These are phyloP conservation scores for Platerodrilus igneus DNA, from an alignment of 2,888 invertebrate genomes.

Conservation along the genomic window DNA sequence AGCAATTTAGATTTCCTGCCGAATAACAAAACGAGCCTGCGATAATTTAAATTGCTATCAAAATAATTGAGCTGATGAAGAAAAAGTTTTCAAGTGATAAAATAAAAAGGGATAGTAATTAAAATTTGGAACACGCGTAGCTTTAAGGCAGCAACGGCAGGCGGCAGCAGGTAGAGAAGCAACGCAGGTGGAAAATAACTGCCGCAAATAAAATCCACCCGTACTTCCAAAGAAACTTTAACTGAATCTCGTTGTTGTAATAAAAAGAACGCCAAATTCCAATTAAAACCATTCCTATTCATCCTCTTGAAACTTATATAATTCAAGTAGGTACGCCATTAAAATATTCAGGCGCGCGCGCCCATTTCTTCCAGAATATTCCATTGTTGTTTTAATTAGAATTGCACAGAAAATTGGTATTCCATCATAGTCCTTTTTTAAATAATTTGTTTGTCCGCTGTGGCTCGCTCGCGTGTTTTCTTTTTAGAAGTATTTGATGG, in stretches of 20 bases:
- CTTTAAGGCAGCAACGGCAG: conserved; percentile 8
- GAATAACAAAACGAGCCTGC: too few relatives aligned
- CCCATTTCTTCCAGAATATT: conserved; percentile 37
- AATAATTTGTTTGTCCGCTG: conserved; percentile 24
- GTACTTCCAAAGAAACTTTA: conserved; percentile 16
- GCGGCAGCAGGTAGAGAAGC: too few relatives aligned
- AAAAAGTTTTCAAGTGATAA: too few relatives aligned
- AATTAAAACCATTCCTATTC: conserved; percentile 28
- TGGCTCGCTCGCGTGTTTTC: conserved; percentile 26
- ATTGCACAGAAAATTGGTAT: conserved; percentile 36
- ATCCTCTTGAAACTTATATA: conserved; percentile 29
- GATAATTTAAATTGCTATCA: too few relatives aligned
- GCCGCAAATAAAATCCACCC: too few relatives aligned
- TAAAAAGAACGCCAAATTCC: conserved; percentile 23
- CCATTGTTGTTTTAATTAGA: conserved; percentile 43
- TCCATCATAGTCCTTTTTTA: conserved; percentile 30
- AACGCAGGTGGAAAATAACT: conserved; percentile 12
- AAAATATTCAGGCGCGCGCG: conserved; percentile 39
- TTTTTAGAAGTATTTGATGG: conserved; percentile 22
- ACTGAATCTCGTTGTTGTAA: conserved; percentile 15
- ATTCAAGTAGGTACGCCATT: conserved; percentile 35
- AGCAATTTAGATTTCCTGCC: too few relatives aligned
- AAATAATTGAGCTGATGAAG: too few relatives aligned
- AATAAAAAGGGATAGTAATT: conserved; percentile 8
- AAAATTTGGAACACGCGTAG: conserved; percentile 18